Evolutionary conservation across 2,888 invertebrate species (phyloP).

Genomic region (Pimpla rufipes): DNA sequence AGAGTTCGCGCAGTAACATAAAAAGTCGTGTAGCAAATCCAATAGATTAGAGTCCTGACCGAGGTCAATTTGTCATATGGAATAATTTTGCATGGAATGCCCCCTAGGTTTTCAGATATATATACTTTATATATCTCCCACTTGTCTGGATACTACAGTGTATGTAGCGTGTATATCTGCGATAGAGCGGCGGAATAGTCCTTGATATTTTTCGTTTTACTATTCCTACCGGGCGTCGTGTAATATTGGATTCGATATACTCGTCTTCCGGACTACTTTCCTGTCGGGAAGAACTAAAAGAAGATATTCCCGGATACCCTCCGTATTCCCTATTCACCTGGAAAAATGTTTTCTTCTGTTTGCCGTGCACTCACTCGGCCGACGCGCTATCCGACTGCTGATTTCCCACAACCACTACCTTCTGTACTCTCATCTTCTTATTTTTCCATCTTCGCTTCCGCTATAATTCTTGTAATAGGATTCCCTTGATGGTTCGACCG

Average conservation of each 20-base stretch:
- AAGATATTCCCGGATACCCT: constrained; percentile 16
- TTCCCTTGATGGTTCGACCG: constrained; percentile 10
- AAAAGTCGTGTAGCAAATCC: not conserved
- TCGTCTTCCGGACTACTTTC: constrained; percentile 30
- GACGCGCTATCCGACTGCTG: constrained; percentile 15
- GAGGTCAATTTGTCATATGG: no score
- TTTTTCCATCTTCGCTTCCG: constrained; percentile 11
- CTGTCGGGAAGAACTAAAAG: constrained; percentile 20
- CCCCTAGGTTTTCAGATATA: not conserved
- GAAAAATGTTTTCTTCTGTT: constrained; percentile 42
- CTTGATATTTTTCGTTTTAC: constrained; percentile 43
- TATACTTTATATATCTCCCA: constrained; percentile 1
- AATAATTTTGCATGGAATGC: not conserved
- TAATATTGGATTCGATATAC: constrained; percentile 46
- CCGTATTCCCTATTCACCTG: not conserved
- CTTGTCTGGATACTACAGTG: not conserved
- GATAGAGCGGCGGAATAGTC: not conserved
- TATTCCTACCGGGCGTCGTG: constrained; percentile 33
- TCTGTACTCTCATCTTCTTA: not conserved
- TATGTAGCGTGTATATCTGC: not conserved
- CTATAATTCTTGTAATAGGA: constrained; percentile 22
- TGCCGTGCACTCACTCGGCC: constrained; percentile 6
- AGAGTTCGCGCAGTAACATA: not conserved
- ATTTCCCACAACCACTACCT: constrained; percentile 3
- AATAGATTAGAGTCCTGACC: no score